A percentile compares a stretch with the other conserved stretches of the same genome.
Evolutionary conservation across 2,888 invertebrate genomes (phyloP).

Genomic region (Tanaodytes sp.): DNA sequence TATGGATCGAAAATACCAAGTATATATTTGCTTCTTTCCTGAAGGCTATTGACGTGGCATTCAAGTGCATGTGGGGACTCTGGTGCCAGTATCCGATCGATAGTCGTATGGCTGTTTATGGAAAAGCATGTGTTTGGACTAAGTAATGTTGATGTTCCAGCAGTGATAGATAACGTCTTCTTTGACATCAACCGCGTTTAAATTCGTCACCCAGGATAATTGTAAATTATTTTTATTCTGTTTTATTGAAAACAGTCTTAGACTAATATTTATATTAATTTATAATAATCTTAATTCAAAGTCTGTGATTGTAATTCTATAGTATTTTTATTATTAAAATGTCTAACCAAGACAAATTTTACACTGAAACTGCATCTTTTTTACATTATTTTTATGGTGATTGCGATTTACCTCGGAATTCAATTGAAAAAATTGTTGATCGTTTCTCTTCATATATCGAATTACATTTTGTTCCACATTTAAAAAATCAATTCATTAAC

Average conservation of each 20-base stretch:
- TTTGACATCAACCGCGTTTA: neutral
- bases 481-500: neutral
- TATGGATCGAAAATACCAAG: neutral
- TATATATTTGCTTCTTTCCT: neutral
- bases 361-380: constrained; percentile 4
- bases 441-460: neutral
- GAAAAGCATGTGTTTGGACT: constrained; percentile 1
- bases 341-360: neutral
- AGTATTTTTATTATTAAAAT: neutral
- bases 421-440: neutral
- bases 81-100: constrained; percentile 1
- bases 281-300: too few relatives aligned
- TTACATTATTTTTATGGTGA: constrained; percentile 4
- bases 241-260: too few relatives aligned
- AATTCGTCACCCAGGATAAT: too few relatives aligned
- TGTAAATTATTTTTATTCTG: too few relatives aligned
- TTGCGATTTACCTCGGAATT: neutral
- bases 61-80: constrained; percentile 2
- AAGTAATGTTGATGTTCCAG: neutral
- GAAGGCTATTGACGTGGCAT: neutral
- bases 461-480: neutral
- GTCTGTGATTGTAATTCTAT: neutral
- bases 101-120: constrained; percentile 5
- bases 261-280: too few relatives aligned
- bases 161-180: neutral